These are phyloP conservation scores for Rhea pennata DNA, from an alignment of 2,113 vertebrate genomes.

Conservation along the genomic window DNA sequence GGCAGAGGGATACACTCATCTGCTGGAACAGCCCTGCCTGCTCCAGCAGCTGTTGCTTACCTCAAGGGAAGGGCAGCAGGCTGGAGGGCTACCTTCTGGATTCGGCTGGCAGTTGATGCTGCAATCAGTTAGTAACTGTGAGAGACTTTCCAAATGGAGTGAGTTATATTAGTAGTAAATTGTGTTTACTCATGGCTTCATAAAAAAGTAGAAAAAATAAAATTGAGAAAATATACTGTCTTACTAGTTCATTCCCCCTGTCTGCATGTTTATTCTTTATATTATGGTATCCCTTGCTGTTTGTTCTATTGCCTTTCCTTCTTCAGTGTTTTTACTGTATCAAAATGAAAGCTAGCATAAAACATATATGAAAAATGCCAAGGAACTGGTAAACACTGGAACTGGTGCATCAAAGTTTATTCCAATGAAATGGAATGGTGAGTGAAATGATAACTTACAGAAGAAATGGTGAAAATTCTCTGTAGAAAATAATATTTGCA, in stretches of 20 bases:
- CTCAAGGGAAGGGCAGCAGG: neutral
- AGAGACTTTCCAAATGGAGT: neutral
- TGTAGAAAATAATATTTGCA: neutral
- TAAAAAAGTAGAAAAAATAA: neutral
- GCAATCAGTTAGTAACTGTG: neutral
- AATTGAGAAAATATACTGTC: neutral
- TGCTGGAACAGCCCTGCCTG: neutral
- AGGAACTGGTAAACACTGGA: neutral
- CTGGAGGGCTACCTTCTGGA: neutral
- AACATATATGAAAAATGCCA: neutral
- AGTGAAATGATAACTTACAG: neutral
- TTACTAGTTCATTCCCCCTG: neutral
- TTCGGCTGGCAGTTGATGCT: neutral
- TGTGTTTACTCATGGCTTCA: neutral
- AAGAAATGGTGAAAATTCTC: neutral
- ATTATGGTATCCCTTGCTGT: neutral
- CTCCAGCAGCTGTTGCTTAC: neutral
- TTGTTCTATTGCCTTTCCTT: neutral
- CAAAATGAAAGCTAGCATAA: neutral
- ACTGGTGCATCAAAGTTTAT: neutral
- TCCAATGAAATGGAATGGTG: neutral
- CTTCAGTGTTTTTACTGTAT: neutral
- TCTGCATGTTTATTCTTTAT: neutral
- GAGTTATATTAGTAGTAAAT: neutral
- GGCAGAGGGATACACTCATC: fast-evolving